These are phyloP conservation scores for Paracyclopina nana DNA, from an alignment of 1,140 invertebrate genomes.

Conservation along the genomic window DNA sequence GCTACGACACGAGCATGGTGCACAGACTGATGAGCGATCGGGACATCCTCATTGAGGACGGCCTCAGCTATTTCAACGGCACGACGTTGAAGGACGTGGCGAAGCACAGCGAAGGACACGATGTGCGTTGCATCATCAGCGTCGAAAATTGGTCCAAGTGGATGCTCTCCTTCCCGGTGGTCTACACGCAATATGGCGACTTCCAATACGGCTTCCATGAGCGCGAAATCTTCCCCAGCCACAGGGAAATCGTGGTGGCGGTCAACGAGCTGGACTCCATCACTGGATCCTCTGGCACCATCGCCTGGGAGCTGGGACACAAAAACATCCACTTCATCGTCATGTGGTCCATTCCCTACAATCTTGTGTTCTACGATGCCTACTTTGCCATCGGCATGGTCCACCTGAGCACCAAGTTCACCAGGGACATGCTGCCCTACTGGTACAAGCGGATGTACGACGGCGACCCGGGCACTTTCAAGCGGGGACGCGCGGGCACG, in stretches of 20 bases:
- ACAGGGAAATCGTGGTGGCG: conserved; percentile 8
- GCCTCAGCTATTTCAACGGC: conserved; percentile 3
- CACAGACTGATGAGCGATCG: conserved; percentile 6
- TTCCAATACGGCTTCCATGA: conserved; percentile 13
- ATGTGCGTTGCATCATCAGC: conserved; percentile 7
- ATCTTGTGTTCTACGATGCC: conserved; percentile 7
- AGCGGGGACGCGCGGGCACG: background rate
- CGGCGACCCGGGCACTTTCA: background rate
- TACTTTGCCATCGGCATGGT: conserved; percentile 15
- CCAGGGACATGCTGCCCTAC: conserved; percentile 15
- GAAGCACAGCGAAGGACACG: conserved; percentile 6
- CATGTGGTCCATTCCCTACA: conserved; percentile 15
- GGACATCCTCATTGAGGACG: conserved; percentile 10
- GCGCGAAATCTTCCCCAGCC: conserved; percentile 9
- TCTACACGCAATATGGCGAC: conserved; percentile 9
- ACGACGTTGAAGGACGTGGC: conserved; percentile 2
- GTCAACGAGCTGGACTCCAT: conserved; percentile 7
- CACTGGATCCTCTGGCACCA: conserved; percentile 11
- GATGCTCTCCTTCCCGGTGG: conserved; percentile 11
- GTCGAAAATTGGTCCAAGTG: conserved; percentile 10
- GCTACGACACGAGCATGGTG: conserved; percentile 9
- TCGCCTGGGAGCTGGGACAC: conserved; percentile 15
- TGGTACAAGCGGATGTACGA: conserved; percentile 16
- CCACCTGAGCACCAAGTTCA: conserved; percentile 14
- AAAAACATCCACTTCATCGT: conserved; percentile 14